These are phyloP conservation scores for Vultur gryphus DNA, from an alignment of 2,797 vertebrate species.

Conservation along the genomic window DNA sequence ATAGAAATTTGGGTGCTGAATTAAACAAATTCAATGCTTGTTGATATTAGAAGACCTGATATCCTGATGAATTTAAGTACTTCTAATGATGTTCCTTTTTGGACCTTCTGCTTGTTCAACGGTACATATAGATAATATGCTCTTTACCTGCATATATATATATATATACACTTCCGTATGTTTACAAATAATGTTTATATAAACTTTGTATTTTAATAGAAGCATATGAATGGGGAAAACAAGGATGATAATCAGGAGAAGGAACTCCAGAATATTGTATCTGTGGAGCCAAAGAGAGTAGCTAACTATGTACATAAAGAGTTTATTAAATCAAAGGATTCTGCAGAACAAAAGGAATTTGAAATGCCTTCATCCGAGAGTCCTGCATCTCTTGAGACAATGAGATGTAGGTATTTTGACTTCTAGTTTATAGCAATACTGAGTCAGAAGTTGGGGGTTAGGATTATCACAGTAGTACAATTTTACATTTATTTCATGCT, in stretches of 20 bases:
- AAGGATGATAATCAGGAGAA: slow-evolving; percentile 21
- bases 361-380: slow-evolving; percentile 36
- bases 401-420: slow-evolving; percentile 84
- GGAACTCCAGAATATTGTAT: not conserved
- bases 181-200: not conserved
- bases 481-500: not conserved
- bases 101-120: not conserved
- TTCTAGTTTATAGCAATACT: not conserved
- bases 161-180: not conserved
- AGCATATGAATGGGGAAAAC: slow-evolving; percentile 3
- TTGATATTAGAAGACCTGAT: not conserved
- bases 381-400: slow-evolving; percentile 75
- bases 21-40: not conserved
- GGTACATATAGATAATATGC: not conserved
- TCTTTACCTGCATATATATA: not conserved
- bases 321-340: not conserved
- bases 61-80: not conserved
- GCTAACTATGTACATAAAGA: not conserved
- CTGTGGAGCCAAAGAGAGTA: not conserved
- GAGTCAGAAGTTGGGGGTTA: not conserved
- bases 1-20: not conserved
- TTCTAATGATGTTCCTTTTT: not conserved
- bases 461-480: not conserved
- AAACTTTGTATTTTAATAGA: slow-evolving; percentile 39
- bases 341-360: not conserved